Conservation (phyloP, 2,797 vertebrate genomes). For the Cuniculus paca region DNA sequence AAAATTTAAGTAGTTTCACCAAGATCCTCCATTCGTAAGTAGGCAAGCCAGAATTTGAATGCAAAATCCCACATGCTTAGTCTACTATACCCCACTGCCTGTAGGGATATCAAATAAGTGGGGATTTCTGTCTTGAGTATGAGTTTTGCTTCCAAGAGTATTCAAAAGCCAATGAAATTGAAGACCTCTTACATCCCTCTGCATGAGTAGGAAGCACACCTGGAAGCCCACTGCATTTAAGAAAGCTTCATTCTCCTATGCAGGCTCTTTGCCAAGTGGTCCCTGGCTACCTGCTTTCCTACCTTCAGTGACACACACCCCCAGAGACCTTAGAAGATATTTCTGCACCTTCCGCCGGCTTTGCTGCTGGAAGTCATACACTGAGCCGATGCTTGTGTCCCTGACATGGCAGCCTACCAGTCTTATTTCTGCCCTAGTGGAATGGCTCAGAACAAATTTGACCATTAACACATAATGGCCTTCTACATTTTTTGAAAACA, state of each 20-base stretch:
- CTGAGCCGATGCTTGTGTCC: background rate
- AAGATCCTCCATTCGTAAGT: background rate
- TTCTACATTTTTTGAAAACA: conserved; percentile 9
- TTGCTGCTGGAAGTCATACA: background rate
- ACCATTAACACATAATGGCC: background rate
- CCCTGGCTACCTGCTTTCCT: background rate
- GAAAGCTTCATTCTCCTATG: background rate
- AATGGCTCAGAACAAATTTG: background rate
- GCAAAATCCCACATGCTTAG: background rate
- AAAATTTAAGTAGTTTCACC: conserved; percentile 27
- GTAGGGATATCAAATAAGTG: background rate
- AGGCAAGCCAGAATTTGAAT: background rate
- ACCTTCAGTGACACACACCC: background rate
- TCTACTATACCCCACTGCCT: background rate
- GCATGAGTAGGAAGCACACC: background rate
- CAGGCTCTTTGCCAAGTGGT: background rate
- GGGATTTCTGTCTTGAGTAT: background rate
- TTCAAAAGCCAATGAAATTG: background rate
- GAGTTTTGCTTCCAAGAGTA: conserved; percentile 10
- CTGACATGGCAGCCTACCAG: background rate
- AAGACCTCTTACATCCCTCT: background rate
- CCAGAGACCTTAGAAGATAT: background rate
- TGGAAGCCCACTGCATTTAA: background rate
- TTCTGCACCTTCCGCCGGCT: background rate
- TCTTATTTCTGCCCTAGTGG: background rate